These are phyloP conservation scores for Ellobium chinense DNA, from an alignment of 2,888 invertebrate species.

Conservation along the genomic window DNA sequence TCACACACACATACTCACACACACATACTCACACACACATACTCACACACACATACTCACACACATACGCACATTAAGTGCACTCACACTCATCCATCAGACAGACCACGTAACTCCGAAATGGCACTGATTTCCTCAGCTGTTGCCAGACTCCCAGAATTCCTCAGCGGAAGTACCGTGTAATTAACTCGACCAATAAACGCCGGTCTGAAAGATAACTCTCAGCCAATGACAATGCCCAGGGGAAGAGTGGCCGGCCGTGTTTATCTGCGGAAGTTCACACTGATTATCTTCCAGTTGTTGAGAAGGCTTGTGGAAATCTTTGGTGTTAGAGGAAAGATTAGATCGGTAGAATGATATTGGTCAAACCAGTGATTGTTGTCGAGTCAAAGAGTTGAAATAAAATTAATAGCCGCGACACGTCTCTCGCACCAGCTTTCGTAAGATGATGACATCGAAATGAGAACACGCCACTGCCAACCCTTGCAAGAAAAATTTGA, in stretches of 20 bases:
- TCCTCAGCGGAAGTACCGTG: conserved; percentile 22
- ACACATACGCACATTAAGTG: no score
- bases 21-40: conserved; percentile 23
- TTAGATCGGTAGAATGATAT: not conserved
- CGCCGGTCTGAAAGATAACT: not conserved
- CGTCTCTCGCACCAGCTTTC: no score
- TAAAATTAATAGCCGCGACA: no score
- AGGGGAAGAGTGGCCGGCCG: not conserved
- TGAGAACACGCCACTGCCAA: no score
- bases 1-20: conserved; percentile 28
- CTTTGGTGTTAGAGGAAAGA: not conserved
- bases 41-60: no score
- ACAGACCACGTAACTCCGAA: not conserved
- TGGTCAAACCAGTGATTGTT: no score
- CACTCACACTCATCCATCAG: conserved; percentile 13
- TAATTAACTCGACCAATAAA: conserved; percentile 38
- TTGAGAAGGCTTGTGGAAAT: not conserved
- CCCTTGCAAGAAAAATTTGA: no score
- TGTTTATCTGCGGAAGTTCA: not conserved
- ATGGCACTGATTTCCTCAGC: conserved; percentile 12
- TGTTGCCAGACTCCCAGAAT: conserved; percentile 12
- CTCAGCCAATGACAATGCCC: conserved; percentile 16
- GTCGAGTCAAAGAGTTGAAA: no score
- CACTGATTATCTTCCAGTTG: not conserved
- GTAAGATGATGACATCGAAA: no score